Evolutionary conservation across 2,797 vertebrate species (phyloP).

Genomic region (Huso huso): DNA sequence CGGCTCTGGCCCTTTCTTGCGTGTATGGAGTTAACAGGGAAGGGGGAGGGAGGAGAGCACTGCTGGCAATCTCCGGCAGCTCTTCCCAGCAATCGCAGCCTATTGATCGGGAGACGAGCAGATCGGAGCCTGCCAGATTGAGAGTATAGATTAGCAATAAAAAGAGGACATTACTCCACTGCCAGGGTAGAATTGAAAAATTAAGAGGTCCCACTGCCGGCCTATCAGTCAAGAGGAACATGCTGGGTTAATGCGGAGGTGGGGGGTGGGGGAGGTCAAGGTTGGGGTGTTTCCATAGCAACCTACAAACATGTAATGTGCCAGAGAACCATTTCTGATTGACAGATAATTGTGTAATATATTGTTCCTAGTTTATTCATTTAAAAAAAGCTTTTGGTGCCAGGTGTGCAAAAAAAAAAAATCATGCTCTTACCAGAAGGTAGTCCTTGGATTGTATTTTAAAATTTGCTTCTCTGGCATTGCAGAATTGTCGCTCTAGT

Average conservation of each 20-base stretch:
- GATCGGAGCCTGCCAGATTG: slow-evolving; percentile 63
- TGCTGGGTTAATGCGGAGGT: slow-evolving; percentile 10
- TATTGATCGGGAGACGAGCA: slow-evolving; percentile 52
- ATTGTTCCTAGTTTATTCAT: no score
- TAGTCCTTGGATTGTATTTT: slow-evolving; percentile 4
- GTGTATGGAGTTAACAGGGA: slow-evolving; percentile 9
- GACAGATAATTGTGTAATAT: no score
- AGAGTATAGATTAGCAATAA: slow-evolving; percentile 72
- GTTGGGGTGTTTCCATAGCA: neutral
- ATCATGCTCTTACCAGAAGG: neutral
- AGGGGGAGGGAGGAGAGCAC: slow-evolving; percentile 32
- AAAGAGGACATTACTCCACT: slow-evolving; percentile 62
- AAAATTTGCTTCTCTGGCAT: neutral
- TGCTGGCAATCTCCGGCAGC: slow-evolving; percentile 49
- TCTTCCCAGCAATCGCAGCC: slow-evolving; percentile 54
- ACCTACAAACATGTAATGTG: neutral
- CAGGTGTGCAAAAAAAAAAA: neutral
- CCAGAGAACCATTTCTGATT: no score
- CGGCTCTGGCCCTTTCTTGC: no score
- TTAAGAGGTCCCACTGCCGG: slow-evolving; percentile 36
- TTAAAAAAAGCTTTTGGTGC: neutral
- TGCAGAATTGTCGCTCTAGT: neutral
- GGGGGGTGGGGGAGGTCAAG: neutral
- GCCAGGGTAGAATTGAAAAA: slow-evolving; percentile 49
- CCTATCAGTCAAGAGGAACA: slow-evolving; percentile 26